phyloP scores from a whole-genome alignment of 2,888 invertebrate species.

The Tipula confusa region DNA sequence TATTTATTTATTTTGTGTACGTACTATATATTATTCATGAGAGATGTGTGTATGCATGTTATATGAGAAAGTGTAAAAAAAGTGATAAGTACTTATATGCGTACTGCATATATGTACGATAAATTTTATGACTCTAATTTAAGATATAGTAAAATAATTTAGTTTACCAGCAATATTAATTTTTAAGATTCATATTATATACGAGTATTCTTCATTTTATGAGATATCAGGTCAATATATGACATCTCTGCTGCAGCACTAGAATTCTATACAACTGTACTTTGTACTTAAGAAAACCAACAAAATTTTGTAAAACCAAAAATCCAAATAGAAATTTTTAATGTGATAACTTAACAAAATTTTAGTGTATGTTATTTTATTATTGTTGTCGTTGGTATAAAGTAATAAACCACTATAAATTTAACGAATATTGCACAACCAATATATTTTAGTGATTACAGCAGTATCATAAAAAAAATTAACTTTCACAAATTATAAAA shows the following conservation, averaged over 20 bases:
- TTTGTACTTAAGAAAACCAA: neutral
- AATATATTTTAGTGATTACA: neutral
- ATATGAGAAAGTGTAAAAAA: neutral
- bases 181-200: neutral
- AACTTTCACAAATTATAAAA: neutral
- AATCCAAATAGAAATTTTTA: neutral
- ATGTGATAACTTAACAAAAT: neutral
- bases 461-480: neutral
- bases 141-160: neutral
- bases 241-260: neutral
- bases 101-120: neutral
- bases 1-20: neutral
- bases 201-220: neutral
- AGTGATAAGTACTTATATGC: too few relatives aligned
- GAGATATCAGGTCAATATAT: neutral
- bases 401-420: neutral
- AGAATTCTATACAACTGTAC: neutral
- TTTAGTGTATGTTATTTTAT: neutral
- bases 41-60: neutral
- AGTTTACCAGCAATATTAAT: neutral
- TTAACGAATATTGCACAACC: slow-evolving; percentile 5
- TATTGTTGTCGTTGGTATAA: neutral
- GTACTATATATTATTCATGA: too few relatives aligned
- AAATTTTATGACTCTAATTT: neutral
- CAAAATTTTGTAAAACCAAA: neutral